Conservation (phyloP, 2,797 vertebrate genomes). For the Onychomys leucogaster region DNA sequence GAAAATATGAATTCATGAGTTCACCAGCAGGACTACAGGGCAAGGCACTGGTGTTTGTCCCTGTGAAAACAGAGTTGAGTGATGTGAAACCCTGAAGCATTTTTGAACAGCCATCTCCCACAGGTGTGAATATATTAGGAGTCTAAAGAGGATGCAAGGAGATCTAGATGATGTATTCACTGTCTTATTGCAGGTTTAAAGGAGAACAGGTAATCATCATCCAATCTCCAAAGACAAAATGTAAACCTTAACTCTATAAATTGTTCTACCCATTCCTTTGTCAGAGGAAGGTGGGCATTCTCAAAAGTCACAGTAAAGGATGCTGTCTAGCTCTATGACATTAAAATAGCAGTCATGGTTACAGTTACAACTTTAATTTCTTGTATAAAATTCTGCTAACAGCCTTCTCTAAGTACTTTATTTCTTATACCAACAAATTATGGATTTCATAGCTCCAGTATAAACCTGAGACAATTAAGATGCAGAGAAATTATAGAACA, state of each 20-base stretch:
- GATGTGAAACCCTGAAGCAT: neutral
- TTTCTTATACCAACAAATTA: neutral
- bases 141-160: neutral
- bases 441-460: neutral
- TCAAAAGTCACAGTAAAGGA: neutral
- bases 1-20: neutral
- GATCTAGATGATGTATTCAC: neutral
- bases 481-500: neutral
- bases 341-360: neutral
- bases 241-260: neutral
- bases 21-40: fast-evolving
- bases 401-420: neutral
- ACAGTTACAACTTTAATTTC: neutral
- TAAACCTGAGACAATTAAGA: neutral
- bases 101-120: neutral
- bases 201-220: neutral
- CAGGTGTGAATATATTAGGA: neutral
- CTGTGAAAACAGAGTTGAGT: neutral
- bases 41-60: neutral
- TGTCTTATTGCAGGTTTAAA: neutral
- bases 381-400: neutral
- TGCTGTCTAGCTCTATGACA: neutral
- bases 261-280: neutral
- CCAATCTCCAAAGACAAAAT: neutral
- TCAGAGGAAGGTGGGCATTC: neutral